These are phyloP conservation scores for Bolinopsis microptera DNA, from an alignment of 37 sponge, comb jelly and placozoan genomes.

Conservation along the genomic window DNA sequence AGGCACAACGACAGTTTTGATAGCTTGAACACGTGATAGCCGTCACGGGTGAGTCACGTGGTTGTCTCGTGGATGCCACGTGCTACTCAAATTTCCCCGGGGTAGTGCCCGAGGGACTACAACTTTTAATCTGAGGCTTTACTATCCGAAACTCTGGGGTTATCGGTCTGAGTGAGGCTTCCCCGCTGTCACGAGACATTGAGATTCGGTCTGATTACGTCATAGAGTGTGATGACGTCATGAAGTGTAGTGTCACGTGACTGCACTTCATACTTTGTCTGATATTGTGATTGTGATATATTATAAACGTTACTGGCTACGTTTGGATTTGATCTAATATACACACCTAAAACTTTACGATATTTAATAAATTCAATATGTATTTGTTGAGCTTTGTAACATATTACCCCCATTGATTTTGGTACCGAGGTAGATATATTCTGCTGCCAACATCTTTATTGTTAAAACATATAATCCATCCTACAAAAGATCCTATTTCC, in stretches of 20 bases:
- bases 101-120: not conserved
- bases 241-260: not conserved
- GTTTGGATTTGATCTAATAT: not conserved
- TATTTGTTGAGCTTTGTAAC: conserved; percentile 33
- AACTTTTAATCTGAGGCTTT: not conserved
- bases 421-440: not conserved
- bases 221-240: not conserved
- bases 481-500: too few species aligned
- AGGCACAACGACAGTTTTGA: not conserved
- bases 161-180: not conserved
- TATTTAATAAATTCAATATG: conserved; percentile 46
- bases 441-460: too few species aligned
- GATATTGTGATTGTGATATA: not conserved
- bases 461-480: too few species aligned
- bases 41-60: not conserved
- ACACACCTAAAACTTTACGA: not conserved
- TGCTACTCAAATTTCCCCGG: too few species aligned
- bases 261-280: too few species aligned
- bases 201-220: not conserved
- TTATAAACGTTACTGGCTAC: not conserved
- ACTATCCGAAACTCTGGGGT: not conserved
- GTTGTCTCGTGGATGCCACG: too few species aligned
- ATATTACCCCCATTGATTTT: not conserved
- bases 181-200: not conserved
- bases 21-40: not conserved